Conservation (phyloP, 2,888 invertebrate species). For the Onthophagus sagittarius region DNA sequence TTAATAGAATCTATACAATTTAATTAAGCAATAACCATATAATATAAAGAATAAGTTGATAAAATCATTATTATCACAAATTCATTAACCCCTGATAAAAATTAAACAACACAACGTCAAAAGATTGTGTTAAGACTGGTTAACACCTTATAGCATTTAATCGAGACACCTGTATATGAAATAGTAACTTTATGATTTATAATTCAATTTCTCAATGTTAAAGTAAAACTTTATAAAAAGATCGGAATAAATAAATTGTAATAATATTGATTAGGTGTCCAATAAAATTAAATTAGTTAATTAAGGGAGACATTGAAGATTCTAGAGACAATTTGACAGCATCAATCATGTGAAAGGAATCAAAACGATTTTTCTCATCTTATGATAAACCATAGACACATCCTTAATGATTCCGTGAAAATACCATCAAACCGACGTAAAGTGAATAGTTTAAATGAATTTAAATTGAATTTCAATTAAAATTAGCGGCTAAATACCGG, state of each 20-base stretch:
- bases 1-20: too few species aligned
- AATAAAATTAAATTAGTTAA: not conserved
- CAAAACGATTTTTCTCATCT: not conserved
- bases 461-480: not conserved
- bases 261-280: not conserved
- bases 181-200: too few species aligned
- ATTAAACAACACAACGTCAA: too few species aligned
- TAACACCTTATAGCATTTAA: too few species aligned
- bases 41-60: too few species aligned
- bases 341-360: not conserved
- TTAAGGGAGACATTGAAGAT: not conserved
- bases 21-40: too few species aligned
- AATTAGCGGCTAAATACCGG: not conserved
- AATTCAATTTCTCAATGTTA: too few species aligned
- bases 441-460: not conserved
- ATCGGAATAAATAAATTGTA: not conserved
- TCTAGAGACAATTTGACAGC: not conserved
- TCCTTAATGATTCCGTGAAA: not conserved
- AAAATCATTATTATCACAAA: too few species aligned
- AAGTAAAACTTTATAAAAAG: too few species aligned
- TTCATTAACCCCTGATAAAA: too few species aligned
- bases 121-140: too few species aligned
- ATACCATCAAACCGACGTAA: not conserved
- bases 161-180: too few species aligned
- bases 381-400: not conserved